These are phyloP conservation scores for Knipowitschia caucasica DNA, from an alignment of 2,797 vertebrate species.

Conservation along the genomic window DNA sequence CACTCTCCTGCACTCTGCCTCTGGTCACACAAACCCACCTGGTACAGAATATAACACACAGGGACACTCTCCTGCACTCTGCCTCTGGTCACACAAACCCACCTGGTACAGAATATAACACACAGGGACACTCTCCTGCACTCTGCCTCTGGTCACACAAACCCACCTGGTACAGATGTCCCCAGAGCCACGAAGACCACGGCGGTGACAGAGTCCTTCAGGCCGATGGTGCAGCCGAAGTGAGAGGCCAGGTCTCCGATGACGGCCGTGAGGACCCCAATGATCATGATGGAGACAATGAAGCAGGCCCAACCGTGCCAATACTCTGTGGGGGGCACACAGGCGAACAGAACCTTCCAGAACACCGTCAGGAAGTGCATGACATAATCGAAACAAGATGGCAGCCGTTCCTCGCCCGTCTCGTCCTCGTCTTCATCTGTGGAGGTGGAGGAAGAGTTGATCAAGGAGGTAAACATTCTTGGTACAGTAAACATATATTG, in stretches of 20 bases:
- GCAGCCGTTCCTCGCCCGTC: constrained; percentile 89
- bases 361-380: constrained; percentile 99
- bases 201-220: constrained; percentile 96
- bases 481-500: not conserved
- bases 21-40: too few relatives aligned
- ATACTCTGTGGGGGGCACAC: constrained; percentile 95
- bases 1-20: too few relatives aligned
- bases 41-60: too few relatives aligned
- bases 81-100: too few relatives aligned
- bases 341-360: constrained; percentile 98
- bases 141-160: not conserved
- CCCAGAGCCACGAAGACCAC: constrained; percentile 95
- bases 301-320: constrained; percentile 97
- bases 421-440: constrained; percentile 95
- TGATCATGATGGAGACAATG: constrained; percentile 86
- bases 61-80: too few relatives aligned
- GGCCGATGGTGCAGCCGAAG: constrained; percentile 96
- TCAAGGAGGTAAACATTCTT: constrained; percentile 2
- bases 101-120: too few relatives aligned
- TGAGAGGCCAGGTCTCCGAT: constrained; percentile 96
- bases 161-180: constrained; percentile 92
- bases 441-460: constrained; percentile 67
- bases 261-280: constrained; percentile 91
- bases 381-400: constrained; percentile 97
- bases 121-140: too few relatives aligned